Evolutionary conservation across 37 sponge, comb jelly and placozoan species (phyloP).

Genomic region (Ianthella basta): DNA sequence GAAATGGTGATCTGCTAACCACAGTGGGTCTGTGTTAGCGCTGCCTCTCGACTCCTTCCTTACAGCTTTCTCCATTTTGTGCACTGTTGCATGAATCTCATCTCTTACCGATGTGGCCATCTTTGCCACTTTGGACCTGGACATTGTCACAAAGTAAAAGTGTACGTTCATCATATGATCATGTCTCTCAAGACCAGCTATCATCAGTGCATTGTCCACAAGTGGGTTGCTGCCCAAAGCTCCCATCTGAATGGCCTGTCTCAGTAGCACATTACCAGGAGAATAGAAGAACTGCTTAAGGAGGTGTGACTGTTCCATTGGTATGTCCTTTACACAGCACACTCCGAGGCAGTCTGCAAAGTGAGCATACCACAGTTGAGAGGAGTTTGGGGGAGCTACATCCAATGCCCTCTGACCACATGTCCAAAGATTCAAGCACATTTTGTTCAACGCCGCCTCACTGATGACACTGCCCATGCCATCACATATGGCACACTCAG

Average conservation of each 20-base stretch:
- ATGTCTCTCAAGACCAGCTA: not conserved
- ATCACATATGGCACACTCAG: not conserved
- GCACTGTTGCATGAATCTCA: not conserved
- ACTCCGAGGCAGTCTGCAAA: too few species aligned
- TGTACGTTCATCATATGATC: slow-evolving; percentile 11
- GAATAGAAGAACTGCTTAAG: not conserved
- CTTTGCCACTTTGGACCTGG: not conserved
- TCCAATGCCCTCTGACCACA: not conserved
- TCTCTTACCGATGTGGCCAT: not conserved
- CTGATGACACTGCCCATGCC: slow-evolving; percentile 8
- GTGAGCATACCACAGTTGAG: too few species aligned
- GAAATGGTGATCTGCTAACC: not conserved
- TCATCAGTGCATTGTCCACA: not conserved
- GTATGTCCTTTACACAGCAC: too few species aligned
- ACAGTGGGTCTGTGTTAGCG: not conserved
- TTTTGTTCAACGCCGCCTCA: not conserved
- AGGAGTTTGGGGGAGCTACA: too few species aligned
- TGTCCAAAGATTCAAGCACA: not conserved
- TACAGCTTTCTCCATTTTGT: not conserved
- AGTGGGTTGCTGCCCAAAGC: not conserved
- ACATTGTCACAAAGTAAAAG: not conserved
- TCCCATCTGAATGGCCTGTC: not conserved
- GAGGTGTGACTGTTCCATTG: not conserved
- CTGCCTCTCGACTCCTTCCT: not conserved
- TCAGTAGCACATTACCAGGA: not conserved